Evolutionary conservation across 2,113 vertebrate species (phyloP), one percentile per base, ranked within the genome.

Genomic region (Parotia lawesii): DNA sequence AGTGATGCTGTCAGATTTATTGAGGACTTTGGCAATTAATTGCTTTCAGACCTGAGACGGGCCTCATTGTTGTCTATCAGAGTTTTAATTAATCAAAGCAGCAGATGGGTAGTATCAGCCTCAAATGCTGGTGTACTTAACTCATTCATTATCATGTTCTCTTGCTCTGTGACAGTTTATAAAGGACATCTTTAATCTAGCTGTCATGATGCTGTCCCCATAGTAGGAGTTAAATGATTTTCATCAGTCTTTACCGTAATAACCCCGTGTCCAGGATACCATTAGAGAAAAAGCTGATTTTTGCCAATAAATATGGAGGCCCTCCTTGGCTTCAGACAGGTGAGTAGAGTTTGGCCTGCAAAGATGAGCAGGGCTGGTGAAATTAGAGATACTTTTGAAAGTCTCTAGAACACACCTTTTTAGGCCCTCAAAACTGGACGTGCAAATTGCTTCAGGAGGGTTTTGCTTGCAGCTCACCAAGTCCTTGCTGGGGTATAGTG

Each of bases 31-130:
- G 76, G 56, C 87, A 37, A 96, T 96, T 96, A 97, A 97, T 97
- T 89, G 89, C 96, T 96, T 96, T 94, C 94, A 77, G 72, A 62
- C 89, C 89, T 85, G 67, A 96, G 94, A 87, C 96, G 61, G 64
- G 91, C 90, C 85, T 94, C 67, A 64, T 92, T 94, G 74, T 97
- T 25, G 12, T 95, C 94, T 67, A 10, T 96, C 86, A 94, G 89
- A 94, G 91, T 96, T 97, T 96, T 97, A 97, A 98, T 98, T 97
- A 97, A 97, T 98, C 97, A 97, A 83, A 94, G 92, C 4, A 4
- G 93, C 97, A 98, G 97, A 97, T 98, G 97, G 96, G 95, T 95
- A 97, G 96, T 95, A 93, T 71, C 61, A 81, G 88, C 88, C 79
- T 90, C 85, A 94, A 90, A 95, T 94, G 92, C 87, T 95, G 38